A percentile compares a stretch with the other conserved stretches of the same genome.
Conservation (phyloP, 1,140 invertebrate genomes). For the Drosophila mauritiana region DNA sequence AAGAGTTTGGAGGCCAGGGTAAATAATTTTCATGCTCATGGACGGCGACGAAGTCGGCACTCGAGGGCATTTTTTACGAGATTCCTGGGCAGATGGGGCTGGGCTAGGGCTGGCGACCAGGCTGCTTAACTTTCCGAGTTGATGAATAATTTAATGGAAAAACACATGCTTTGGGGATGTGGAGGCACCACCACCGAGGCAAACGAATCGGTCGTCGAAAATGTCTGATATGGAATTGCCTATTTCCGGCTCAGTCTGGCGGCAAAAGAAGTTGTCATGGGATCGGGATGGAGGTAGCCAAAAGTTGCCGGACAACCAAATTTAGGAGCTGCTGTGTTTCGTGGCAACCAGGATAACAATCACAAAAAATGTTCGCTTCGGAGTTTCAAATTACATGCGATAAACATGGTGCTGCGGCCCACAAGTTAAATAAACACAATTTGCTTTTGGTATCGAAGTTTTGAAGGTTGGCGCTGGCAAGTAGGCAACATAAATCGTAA, state of each 20-base stretch:
- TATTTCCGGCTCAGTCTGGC: conserved; percentile 73
- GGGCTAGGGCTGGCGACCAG: conserved; percentile 28
- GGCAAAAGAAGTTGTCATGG: conserved; percentile 20
- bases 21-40: conserved; percentile 80
- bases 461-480: not conserved
- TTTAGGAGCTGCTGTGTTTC: conserved; percentile 13
- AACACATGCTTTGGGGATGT: conserved; percentile 32
- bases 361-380: conserved; percentile 42
- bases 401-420: conserved; percentile 17
- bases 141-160: conserved; percentile 71
- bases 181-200: conserved; percentile 1
- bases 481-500: conserved; percentile 3
- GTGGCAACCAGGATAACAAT: conserved; percentile 36
- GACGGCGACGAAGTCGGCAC: conserved; percentile 57
- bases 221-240: conserved; percentile 74
- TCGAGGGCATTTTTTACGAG: conserved; percentile 80
- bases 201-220: conserved; percentile 27
- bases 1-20: conserved; percentile 10
- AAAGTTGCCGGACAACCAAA: conserved; percentile 29
- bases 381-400: conserved; percentile 45
- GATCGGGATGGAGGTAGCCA: conserved; percentile 8
- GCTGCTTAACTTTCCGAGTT: conserved; percentile 49
- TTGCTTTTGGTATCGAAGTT: conserved; percentile 16
- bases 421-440: conserved; percentile 16
- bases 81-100: conserved; percentile 54